Evolutionary conservation across 2,113 vertebrate species (phyloP).

Genomic region (Anoura caudifer): DNA sequence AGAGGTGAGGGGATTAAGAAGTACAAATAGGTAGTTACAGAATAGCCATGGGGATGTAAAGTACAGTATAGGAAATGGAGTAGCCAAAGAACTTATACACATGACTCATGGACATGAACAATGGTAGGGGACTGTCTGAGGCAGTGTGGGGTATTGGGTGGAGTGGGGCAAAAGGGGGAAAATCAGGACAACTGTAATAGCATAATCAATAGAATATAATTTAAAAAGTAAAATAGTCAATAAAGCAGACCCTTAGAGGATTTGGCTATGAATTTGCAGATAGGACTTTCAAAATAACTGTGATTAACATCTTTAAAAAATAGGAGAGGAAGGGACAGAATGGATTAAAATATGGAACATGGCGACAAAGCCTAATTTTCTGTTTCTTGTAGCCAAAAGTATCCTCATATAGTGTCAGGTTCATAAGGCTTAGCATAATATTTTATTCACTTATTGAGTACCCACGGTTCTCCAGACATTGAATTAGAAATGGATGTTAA

Average conservation of each 20-base stretch:
- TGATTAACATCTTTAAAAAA: background rate
- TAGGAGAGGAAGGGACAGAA: background rate
- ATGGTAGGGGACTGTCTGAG: too few species aligned
- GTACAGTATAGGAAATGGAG: too few species aligned
- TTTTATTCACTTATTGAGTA: background rate
- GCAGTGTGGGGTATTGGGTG: too few species aligned
- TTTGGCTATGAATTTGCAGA: background rate
- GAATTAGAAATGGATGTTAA: background rate
- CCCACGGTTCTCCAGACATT: background rate
- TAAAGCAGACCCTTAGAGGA: constrained; percentile 1
- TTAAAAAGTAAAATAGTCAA: background rate
- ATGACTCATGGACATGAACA: too few species aligned
- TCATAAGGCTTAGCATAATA: background rate
- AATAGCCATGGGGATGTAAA: too few species aligned
- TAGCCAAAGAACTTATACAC: too few species aligned
- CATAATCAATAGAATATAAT: background rate
- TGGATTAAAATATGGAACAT: background rate
- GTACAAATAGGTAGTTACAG: too few species aligned
- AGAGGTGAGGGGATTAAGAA: too few species aligned
- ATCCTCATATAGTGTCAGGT: background rate
- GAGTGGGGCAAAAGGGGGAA: too few species aligned
- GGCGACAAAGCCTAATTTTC: background rate
- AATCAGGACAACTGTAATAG: too few species aligned
- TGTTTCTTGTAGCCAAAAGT: background rate
- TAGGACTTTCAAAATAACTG: constrained; percentile 24